These are phyloP conservation scores for Penaeus vannamei DNA, from an alignment of 1,140 invertebrate genomes.

Conservation along the genomic window DNA sequence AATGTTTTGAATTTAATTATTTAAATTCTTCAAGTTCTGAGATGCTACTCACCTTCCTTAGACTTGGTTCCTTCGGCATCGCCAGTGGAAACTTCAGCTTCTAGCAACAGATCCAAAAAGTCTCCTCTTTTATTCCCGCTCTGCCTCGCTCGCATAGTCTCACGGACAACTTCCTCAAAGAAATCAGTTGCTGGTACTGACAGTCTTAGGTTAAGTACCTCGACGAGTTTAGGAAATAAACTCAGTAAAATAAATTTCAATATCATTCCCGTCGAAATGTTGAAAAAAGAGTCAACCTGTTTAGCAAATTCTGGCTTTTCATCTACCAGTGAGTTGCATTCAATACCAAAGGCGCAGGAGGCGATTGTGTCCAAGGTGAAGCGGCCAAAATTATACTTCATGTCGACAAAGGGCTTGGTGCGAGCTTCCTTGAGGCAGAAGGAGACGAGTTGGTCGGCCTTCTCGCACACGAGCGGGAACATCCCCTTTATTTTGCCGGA, in stretches of 20 bases:
- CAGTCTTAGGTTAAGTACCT: neutral
- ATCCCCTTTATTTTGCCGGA: slow-evolving; percentile 62
- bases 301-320: slow-evolving; percentile 66
- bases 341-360: slow-evolving; percentile 73
- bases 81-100: slow-evolving; percentile 68
- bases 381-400: slow-evolving; percentile 69
- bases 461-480: neutral
- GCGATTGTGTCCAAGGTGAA: slow-evolving; percentile 74
- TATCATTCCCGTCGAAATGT: neutral
- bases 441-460: slow-evolving; percentile 18
- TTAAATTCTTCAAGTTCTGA: too few species aligned
- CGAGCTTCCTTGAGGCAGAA: slow-evolving; percentile 38
- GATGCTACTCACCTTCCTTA: slow-evolving; percentile 6
- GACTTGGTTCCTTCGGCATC: neutral
- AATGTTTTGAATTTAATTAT: too few species aligned
- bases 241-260: slow-evolving; percentile 25
- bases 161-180: slow-evolving; percentile 48
- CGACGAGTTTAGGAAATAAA: neutral
- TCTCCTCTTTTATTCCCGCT: slow-evolving; percentile 68
- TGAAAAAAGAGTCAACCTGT: slow-evolving; percentile 41
- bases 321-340: slow-evolving; percentile 68
- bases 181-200: slow-evolving; percentile 26
- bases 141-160: slow-evolving; percentile 37
- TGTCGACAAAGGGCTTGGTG: slow-evolving; percentile 28
- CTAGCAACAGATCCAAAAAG: slow-evolving; percentile 73